These are phyloP conservation scores for Columba livia DNA, from an alignment of 2,113 vertebrate genomes.

Conservation along the genomic window DNA sequence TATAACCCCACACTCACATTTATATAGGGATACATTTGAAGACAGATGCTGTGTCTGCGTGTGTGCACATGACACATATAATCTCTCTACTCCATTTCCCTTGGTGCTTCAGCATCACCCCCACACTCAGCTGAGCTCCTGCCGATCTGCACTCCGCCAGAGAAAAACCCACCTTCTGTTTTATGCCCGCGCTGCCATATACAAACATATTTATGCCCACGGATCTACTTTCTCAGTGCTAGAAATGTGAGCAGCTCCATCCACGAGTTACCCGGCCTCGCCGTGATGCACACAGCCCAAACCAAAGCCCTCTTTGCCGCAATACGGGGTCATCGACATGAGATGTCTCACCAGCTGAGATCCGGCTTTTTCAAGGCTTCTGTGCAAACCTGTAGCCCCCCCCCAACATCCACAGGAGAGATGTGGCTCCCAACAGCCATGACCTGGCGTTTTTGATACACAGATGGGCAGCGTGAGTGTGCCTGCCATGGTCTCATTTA, in stretches of 20 bases:
- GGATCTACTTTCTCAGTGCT: neutral
- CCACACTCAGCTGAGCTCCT: neutral
- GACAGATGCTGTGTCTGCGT: rapidly evolving
- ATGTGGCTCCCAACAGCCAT: neutral
- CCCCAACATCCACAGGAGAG: rapidly evolving
- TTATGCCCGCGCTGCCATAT: rapidly evolving
- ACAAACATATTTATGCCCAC: rapidly evolving
- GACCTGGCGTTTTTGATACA: neutral
- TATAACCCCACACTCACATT: neutral
- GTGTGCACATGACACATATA: rapidly evolving
- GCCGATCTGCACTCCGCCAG: neutral
- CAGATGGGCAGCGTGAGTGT: neutral
- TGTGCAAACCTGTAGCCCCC: neutral
- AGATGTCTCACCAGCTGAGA: neutral
- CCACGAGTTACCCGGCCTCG: rapidly evolving
- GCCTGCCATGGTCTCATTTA: neutral
- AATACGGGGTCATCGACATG: rapidly evolving
- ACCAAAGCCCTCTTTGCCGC: neutral
- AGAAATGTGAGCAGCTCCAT: neutral
- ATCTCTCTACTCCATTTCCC: neutral
- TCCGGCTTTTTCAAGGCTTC: neutral
- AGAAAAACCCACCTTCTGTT: neutral
- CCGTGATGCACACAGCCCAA: neutral
- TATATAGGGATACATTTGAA: rapidly evolving
- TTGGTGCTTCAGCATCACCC: neutral